Base-by-base conservation (phyloP, 2,888 invertebrate species). In the Tridacna crocea region DNA sequence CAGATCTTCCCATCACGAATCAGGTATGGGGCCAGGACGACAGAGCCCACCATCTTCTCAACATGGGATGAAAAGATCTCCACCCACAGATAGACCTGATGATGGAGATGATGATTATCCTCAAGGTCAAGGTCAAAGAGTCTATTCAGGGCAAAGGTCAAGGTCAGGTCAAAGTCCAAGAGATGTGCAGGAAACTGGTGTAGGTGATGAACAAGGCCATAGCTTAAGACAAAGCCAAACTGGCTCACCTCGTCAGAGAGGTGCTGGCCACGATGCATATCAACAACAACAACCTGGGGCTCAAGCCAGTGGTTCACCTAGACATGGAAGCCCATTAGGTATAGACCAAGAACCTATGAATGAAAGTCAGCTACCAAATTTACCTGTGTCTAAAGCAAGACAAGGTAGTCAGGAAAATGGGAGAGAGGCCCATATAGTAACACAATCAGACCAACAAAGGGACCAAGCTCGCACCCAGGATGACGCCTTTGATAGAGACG, bases 121-220 rank as follows among this genome's bases (percentile, higher is more conserved):
- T 36, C 74, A 75, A 48, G 75, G 72, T 76, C 75, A 80, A 65
- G 76, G 80, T 76, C 72, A 72, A 47, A 78, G 73, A 19, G 72
- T 72, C 26, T 51, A 61, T 4, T 24, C 55, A 51, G 51, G 22
- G 22, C 73, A 46, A 27, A 48, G 48, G 47, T 46, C 17, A 36
- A 61, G 51, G 51, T 70, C 70, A 51, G 27, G 22, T 22, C 47
- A 47, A 10, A 17, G 13, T 11, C 46, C 12, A 46, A 46, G 19
- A n/a, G 26, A 4, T 15, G 19, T 47, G 24, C 51, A 47, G 46
- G 47, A 68, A 27, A 4, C 13, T 10, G n/a, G 48, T 47, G n/a
- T 51, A 48, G n/a, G 13, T 26, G 36, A n/a, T n/a, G 46, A 0
- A 66, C 46, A 19, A 46, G 36, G 36, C 46, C 66, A 46, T 15